phyloP scores from a whole-genome alignment of 2,113 vertebrate genomes.

The Chauna torquata region DNA sequence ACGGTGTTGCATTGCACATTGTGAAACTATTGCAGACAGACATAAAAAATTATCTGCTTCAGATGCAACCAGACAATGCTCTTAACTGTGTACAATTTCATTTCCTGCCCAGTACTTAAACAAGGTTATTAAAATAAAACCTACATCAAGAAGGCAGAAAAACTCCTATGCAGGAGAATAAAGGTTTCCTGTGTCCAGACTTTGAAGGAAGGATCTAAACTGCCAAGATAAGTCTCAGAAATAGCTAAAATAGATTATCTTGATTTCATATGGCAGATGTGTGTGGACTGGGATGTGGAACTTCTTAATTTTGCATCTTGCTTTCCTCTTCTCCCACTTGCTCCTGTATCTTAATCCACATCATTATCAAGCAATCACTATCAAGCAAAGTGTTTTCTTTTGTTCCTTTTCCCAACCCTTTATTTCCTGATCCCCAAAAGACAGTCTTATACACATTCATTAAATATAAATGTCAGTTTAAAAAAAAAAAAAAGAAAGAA shows the following conservation, averaged over 20 bases:
- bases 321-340: constrained; percentile 53
- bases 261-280: constrained; percentile 30
- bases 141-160: background rate
- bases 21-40: too few relatives aligned
- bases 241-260: constrained; percentile 12
- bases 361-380: background rate
- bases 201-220: background rate
- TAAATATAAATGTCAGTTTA: constrained; percentile 5
- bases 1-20: background rate
- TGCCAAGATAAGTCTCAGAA: constrained; percentile 36
- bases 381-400: background rate
- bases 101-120: constrained; percentile 22
- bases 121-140: constrained; percentile 37
- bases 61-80: too few relatives aligned
- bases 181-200: constrained; percentile 28
- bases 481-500: constrained; percentile 3
- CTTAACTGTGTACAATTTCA: too few relatives aligned
- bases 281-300: constrained; percentile 33
- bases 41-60: too few relatives aligned
- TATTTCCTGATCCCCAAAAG: background rate
- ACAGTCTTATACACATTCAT: background rate
- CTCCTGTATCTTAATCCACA: background rate
- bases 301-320: constrained; percentile 44
- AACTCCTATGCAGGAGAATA: background rate
- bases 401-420: background rate